Evolutionary conservation across 35 echinoderm and acorn worm genomes (phyloP), one percentile per base, ranked within the genome.

Genomic region (Acanthaster planci): DNA sequence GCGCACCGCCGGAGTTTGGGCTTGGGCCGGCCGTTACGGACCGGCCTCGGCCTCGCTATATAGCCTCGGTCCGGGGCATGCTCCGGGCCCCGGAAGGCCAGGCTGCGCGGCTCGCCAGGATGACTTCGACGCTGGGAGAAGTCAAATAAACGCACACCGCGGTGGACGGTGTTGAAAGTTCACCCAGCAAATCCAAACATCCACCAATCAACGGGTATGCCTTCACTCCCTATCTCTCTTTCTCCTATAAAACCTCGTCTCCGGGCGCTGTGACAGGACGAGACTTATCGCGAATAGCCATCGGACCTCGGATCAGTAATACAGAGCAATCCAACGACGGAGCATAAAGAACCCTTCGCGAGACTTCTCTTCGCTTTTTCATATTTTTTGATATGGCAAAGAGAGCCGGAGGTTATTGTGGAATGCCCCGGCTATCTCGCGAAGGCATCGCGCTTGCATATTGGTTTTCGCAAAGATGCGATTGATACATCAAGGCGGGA

Each of bases 251-350:
- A 29, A 21, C 34, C 34, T 72, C 64, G 26, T 72, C 64, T 72
- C 64, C 34, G 30, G 64, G 64, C 64, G 23, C 34, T 29, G 23
- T 72, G 34, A 72, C 64, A 72, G 34, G 64, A 72, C 64, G 64
- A 34, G 10, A 26, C 64, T 72, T 72, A 72, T 72, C 64, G 29
- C 21, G 64, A 2, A 34, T 35, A 31, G 64, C 64, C 64, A 72
- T 72, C 64, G 64, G 64, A 31, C 0, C 8, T 34, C 64, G 30
- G 34, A 72, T 14, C 29, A 29, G 15, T 34, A 26, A 9, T 30
- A 15, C 21, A 29, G 34, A 72, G 23, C 64, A 72, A 29, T 14
- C 10, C 29, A 72, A 35, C 64, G 10, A 4, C 10, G 29, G 64
- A 72, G 34, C 22, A 31, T 27, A 27, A 31, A 72, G 2, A 72